Conservation (phyloP, 2,888 invertebrate species). For the Philaethria dido region DNA sequence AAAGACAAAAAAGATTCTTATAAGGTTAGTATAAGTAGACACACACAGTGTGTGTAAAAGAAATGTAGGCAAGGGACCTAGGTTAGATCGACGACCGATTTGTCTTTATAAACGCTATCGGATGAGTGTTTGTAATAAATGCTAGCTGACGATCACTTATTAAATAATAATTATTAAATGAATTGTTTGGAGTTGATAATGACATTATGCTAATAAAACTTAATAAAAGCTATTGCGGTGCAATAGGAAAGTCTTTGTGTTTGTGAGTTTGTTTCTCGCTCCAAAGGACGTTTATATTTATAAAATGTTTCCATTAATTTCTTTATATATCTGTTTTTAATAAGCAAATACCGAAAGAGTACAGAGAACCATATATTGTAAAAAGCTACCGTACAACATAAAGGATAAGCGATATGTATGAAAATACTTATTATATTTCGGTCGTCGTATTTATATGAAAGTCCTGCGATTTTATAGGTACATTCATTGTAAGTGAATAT, state of each 20-base stretch:
- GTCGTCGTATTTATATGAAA: background rate
- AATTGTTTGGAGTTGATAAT: conserved; percentile 4
- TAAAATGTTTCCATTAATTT: too few relatives aligned
- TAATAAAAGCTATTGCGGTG: background rate
- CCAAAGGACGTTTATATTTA: background rate
- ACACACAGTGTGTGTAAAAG: too few relatives aligned
- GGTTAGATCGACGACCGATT: conserved; percentile 7
- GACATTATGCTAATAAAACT: too few relatives aligned
- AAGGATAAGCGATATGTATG: background rate
- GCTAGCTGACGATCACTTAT: background rate
- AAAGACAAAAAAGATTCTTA: too few relatives aligned
- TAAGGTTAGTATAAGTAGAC: too few relatives aligned
- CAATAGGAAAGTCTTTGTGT: background rate
- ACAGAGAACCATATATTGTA: too few relatives aligned
- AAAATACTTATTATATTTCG: background rate
- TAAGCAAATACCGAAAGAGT: too few relatives aligned
- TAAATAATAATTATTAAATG: conserved; percentile 3
- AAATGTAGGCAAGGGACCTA: background rate
- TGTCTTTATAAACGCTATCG: conserved; percentile 2
- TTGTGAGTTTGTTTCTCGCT: background rate
- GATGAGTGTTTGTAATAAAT: background rate
- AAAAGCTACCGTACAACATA: background rate
- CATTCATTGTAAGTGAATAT: background rate
- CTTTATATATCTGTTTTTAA: too few relatives aligned
- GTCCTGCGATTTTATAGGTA: background rate